phyloP scores from a whole-genome alignment of 2,797 vertebrate species.

The Galaxias olidus region DNA sequence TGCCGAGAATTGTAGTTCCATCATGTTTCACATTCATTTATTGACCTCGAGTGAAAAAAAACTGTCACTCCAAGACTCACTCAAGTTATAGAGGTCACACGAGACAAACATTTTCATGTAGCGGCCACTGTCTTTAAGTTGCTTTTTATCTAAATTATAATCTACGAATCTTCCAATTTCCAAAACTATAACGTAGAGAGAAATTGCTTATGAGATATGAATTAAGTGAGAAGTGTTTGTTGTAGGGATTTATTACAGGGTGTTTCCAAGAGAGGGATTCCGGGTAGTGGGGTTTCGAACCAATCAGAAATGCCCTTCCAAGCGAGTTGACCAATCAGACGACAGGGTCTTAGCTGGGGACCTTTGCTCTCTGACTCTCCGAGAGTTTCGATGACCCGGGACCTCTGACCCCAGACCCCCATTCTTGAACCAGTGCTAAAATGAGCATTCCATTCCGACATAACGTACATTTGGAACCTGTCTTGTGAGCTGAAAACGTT shows the following conservation, averaged over 20 bases:
- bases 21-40: conserved; percentile 45
- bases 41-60: conserved; percentile 19
- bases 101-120: background rate
- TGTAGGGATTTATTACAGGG: conserved; percentile 48
- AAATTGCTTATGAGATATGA: conserved; percentile 44
- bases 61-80: conserved; percentile 30
- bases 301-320: conserved; percentile 47
- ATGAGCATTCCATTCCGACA: conserved; percentile 70
- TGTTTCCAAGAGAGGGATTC: conserved; percentile 44
- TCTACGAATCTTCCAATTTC: conserved; percentile 53
- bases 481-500: conserved; percentile 83
- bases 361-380: conserved; percentile 37
- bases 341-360: conserved; percentile 7
- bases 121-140: conserved; percentile 34
- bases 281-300: conserved; percentile 53
- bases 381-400: no score
- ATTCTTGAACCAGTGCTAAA: conserved; percentile 69
- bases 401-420: background rate
- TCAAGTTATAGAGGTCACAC: background rate
- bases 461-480: conserved; percentile 71
- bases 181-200: conserved; percentile 52
- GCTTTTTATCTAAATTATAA: conserved; percentile 55
- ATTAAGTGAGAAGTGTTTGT: conserved; percentile 29
- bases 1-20: conserved; percentile 33
- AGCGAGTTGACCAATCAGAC: conserved; percentile 57